Evolutionary conservation across 2,113 vertebrate species (phyloP).

Genomic region (Albula goreensis): DNA sequence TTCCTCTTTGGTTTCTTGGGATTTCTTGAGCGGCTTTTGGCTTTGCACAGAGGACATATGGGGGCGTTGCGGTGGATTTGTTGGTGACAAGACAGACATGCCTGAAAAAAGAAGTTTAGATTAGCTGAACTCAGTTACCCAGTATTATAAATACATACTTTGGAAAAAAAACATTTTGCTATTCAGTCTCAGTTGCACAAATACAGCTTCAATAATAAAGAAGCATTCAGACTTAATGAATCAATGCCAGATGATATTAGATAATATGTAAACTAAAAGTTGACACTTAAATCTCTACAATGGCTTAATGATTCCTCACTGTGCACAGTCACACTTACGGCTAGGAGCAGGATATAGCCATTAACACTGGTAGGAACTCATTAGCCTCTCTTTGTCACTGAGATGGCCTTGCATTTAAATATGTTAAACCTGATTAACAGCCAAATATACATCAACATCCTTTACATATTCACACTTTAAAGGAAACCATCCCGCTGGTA

Average conservation of each 20-base stretch:
- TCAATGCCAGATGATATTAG: background rate
- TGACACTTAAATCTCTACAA: background rate
- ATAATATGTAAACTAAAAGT: background rate
- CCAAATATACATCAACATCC: background rate
- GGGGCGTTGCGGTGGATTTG: constrained; percentile 98
- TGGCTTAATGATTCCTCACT: background rate
- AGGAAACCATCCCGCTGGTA: background rate
- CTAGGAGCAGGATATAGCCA: background rate
- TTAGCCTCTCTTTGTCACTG: background rate
- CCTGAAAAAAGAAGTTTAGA: constrained; percentile 66
- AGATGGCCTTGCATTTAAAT: background rate
- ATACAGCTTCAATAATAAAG: too few species aligned
- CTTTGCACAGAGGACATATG: constrained; percentile 96
- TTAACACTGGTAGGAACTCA: background rate
- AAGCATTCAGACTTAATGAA: background rate
- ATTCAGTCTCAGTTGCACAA: background rate
- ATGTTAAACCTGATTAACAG: background rate
- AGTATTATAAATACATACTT: background rate
- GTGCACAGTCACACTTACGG: background rate
- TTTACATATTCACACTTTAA: background rate
- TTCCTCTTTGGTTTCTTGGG: constrained; percentile 98
- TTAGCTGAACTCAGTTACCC: background rate
- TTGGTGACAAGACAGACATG: constrained; percentile 96
- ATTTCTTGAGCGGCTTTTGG: constrained; percentile 96
- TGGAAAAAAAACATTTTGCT: background rate